phyloP scores from a whole-genome alignment of 2,797 vertebrate species.

The Thamnophis elegans region DNA sequence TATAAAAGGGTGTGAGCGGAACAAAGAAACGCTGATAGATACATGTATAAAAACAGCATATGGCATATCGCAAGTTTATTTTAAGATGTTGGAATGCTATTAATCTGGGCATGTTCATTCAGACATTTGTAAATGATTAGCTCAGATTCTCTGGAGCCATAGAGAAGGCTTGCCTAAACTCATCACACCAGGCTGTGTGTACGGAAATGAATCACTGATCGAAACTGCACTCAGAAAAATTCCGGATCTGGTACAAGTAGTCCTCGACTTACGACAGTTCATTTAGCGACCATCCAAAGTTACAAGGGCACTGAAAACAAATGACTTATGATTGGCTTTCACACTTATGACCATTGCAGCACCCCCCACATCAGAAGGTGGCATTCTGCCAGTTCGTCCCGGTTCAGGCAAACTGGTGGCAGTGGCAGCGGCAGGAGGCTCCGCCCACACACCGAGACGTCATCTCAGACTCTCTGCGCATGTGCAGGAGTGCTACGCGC shows the following conservation, averaged over 20 bases:
- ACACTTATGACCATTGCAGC: too few species aligned
- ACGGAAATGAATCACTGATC: slow-evolving; percentile 23
- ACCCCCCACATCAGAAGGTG: too few species aligned
- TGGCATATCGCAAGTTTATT: slow-evolving; percentile 38
- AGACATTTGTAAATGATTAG: slow-evolving; percentile 63
- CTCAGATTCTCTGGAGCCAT: slow-evolving; percentile 51
- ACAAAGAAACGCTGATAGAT: neutral
- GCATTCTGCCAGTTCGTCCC: too few species aligned
- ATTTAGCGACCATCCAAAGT: too few species aligned
- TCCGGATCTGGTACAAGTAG: neutral
- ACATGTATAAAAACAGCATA: neutral
- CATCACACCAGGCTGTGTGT: slow-evolving; percentile 25
- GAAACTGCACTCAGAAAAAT: slow-evolving; percentile 23
- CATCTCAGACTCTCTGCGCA: too few species aligned
- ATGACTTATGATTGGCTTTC: too few species aligned
- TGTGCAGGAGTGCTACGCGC: too few species aligned
- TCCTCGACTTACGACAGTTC: too few species aligned
- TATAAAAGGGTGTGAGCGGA: neutral
- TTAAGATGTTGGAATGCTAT: slow-evolving; percentile 49
- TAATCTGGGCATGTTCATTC: slow-evolving; percentile 49
- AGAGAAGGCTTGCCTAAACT: slow-evolving; percentile 43
- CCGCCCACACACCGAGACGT: too few species aligned
- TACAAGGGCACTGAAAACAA: too few species aligned
- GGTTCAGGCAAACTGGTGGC: too few species aligned
- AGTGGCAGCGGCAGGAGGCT: too few species aligned